Evolutionary conservation across 2,113 vertebrate species (phyloP), one percentile per base, ranked within the genome.

Genomic region (Poicephalus meyeri): DNA sequence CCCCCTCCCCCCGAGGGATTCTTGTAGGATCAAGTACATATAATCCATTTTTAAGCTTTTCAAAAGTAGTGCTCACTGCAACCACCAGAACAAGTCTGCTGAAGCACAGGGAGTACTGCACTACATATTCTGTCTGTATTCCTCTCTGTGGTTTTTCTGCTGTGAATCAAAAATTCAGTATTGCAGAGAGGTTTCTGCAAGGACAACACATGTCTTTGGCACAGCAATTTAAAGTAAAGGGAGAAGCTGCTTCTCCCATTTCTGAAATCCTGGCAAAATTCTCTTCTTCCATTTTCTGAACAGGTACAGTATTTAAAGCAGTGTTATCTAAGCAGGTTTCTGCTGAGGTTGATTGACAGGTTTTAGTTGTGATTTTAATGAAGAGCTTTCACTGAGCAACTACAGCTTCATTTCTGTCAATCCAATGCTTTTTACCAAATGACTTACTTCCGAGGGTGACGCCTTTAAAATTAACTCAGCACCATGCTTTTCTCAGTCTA

Each of bases 301-400:
- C 52, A 82, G 61, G 42, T 63, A n/a, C 25, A 39, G 21, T 28
- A 76, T 95, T 92, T 76, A 85, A 72, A 84, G 56, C 86, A 56
- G 88, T 77, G 61, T 92, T 93, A 83, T 66, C 64, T 72, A 72
- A 89, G 80, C 73, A 93, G 94, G 78, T 92, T 82, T 93, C 74
- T 93, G 24, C 39, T 89, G 55, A 19, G 77, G 80, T 5, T 73
- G 29, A 63, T 52, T 73, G 65, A 80, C 85, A 91, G 83, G 10
- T 96, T 86, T 53, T 49, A 82, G 81, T 56, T 89, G 71, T 80
- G 70, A 68, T 89, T 96, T 85, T 80, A 88, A 85, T 69, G 76
- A 63, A 86, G 77, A 80, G 41, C 47, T 88, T 82, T 72, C 87
- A 50, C 64, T 55, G 72, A 84, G 77, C 5, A 2, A 65, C 55